Evolutionary conservation across 2,888 invertebrate genomes (phyloP).

Genomic region (Acrobasis repandana): DNA sequence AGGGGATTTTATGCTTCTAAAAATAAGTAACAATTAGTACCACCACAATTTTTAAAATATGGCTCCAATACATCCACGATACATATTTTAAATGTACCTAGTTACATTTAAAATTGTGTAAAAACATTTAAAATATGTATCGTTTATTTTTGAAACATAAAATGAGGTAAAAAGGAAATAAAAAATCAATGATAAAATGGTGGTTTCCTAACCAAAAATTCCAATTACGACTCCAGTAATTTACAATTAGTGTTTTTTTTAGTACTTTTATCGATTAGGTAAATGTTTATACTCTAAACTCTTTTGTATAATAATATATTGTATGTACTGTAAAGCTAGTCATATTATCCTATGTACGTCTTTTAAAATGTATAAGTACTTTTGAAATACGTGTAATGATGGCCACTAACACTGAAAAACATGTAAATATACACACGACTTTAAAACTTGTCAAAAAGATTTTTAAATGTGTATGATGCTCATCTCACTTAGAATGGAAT

Average conservation of each 20-base stretch:
- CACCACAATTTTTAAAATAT: neutral
- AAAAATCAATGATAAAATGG: constrained; percentile 4
- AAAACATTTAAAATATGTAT: no score
- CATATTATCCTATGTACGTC: constrained; percentile 33
- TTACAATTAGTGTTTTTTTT: constrained; percentile 20
- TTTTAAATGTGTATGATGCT: no score
- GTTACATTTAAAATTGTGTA: no score
- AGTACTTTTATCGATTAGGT: constrained; percentile 23
- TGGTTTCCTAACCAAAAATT: constrained; percentile 3
- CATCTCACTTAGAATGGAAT: no score
- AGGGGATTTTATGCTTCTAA: constrained; percentile 3
- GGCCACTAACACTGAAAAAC: no score
- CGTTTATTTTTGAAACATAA: constrained; percentile 8
- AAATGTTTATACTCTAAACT: constrained; percentile 14
- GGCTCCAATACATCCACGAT: no score
- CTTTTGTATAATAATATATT: constrained; percentile 26
- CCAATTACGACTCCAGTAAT: constrained; percentile 12
- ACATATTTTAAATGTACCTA: no score
- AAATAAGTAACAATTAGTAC: neutral
- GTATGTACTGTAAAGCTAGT: constrained; percentile 46
- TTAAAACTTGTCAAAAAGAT: no score
- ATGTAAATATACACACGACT: no score
- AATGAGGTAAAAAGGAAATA: neutral
- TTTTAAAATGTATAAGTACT: constrained; percentile 10
- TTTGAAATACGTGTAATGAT: neutral